These are phyloP conservation scores for Synanthedon andrenaeformis DNA, from an alignment of 2,888 invertebrate species.

Conservation along the genomic window DNA sequence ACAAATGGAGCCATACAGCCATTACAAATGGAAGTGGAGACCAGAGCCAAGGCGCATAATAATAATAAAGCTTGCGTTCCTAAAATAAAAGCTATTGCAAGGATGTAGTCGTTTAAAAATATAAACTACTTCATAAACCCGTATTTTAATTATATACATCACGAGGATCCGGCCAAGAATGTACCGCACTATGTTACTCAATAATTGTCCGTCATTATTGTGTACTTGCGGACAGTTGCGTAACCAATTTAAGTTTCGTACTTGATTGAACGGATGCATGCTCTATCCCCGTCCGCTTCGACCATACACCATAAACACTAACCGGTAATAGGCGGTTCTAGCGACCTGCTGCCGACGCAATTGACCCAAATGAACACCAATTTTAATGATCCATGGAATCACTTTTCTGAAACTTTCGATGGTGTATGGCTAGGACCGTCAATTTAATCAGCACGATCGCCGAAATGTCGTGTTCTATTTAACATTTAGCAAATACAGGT, in stretches of 20 bases:
- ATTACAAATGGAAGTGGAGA: neutral
- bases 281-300: constrained; percentile 6
- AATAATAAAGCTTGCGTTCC: constrained; percentile 1
- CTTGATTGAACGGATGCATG: constrained; percentile 12
- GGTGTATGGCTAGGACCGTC: neutral
- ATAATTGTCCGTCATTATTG: neutral
- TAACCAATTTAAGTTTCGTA: neutral
- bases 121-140: neutral
- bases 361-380: constrained; percentile 41
- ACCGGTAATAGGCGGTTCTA: constrained; percentile 22
- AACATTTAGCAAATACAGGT: constrained; percentile 3
- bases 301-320: constrained; percentile 2
- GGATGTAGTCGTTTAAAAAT: neutral
- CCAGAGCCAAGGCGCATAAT: neutral
- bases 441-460: neutral
- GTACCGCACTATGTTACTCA: neutral
- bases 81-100: neutral
- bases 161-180: neutral
- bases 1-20: too few species aligned
- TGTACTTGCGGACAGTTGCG: neutral
- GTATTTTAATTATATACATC: neutral
- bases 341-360: constrained; percentile 33
- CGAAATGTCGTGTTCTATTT: neutral
- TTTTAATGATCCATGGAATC: constrained; percentile 20
- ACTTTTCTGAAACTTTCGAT: constrained; percentile 7